phyloP scores from a whole-genome alignment of 2,888 invertebrate species.

The Megalurothrips usitatus region DNA sequence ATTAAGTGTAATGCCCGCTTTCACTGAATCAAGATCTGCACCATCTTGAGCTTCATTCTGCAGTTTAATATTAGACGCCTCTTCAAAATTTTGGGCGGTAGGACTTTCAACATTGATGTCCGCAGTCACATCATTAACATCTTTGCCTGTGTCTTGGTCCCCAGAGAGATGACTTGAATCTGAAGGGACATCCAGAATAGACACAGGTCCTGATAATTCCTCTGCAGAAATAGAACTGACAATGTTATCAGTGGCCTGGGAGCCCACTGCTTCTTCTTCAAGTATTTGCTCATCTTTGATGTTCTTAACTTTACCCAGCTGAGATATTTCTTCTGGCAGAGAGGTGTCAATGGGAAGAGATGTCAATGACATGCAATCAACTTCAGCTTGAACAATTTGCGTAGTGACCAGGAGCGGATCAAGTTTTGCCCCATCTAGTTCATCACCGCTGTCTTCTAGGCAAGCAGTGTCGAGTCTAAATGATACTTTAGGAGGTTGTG shows the following conservation, averaged over 20 bases:
- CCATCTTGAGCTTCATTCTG: background rate
- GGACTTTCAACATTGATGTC: background rate
- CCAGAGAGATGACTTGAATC: background rate
- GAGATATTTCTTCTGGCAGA: background rate
- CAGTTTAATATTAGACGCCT: background rate
- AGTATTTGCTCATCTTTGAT: background rate
- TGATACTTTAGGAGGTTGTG: background rate
- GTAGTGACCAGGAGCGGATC: background rate
- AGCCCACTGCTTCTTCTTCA: background rate
- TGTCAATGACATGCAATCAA: background rate
- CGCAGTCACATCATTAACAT: background rate
- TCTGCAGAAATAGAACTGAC: background rate
- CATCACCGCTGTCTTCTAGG: background rate
- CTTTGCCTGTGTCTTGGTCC: background rate
- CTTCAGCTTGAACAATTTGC: conserved; percentile 10
- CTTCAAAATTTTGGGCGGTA: background rate
- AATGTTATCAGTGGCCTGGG: background rate
- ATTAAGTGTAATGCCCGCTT: too few species aligned
- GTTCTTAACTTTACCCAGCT: background rate
- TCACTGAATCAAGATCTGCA: too few species aligned
- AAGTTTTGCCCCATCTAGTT: background rate
- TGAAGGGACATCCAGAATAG: background rate
- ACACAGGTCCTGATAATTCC: background rate
- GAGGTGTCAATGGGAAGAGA: background rate
- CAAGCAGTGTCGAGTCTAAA: background rate